These are phyloP conservation scores for Columbina picui DNA, from an alignment of 2,113 vertebrate species.

Conservation along the genomic window DNA sequence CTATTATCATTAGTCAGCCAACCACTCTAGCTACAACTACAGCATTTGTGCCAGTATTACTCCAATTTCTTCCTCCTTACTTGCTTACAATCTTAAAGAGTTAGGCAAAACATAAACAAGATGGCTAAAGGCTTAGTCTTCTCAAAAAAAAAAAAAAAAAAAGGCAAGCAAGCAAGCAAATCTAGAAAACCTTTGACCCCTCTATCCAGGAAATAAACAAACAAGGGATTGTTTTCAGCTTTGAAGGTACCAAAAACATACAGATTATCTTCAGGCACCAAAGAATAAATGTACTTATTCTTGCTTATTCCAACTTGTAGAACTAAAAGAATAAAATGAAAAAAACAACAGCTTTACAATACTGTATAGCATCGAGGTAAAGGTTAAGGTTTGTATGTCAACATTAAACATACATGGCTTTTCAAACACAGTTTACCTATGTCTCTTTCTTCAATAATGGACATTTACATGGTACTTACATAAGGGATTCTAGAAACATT, in stretches of 20 bases:
- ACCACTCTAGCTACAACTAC: neutral
- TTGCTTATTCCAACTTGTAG: neutral
- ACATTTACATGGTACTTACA: neutral
- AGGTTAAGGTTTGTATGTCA: neutral
- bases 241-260: neutral
- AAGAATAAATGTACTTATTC: neutral
- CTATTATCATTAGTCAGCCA: neutral
- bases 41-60: neutral
- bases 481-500: neutral
- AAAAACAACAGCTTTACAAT: neutral
- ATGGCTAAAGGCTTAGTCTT: neutral
- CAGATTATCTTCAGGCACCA: neutral
- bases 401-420: rapidly evolving
- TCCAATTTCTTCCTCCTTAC: neutral
- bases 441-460: neutral
- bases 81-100: neutral
- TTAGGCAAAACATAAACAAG: neutral
- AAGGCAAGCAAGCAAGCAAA: neutral
- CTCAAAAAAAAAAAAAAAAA: neutral
- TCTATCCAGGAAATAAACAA: neutral
- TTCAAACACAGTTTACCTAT: neutral
- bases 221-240: neutral
- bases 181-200: neutral
- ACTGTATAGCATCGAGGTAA: neutral
- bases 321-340: neutral